A percentile compares a stretch with the other conserved stretches of the same genome.
Evolutionary conservation across 1,140 invertebrate genomes (phyloP).

Genomic region (Megalonaias nervosa): DNA sequence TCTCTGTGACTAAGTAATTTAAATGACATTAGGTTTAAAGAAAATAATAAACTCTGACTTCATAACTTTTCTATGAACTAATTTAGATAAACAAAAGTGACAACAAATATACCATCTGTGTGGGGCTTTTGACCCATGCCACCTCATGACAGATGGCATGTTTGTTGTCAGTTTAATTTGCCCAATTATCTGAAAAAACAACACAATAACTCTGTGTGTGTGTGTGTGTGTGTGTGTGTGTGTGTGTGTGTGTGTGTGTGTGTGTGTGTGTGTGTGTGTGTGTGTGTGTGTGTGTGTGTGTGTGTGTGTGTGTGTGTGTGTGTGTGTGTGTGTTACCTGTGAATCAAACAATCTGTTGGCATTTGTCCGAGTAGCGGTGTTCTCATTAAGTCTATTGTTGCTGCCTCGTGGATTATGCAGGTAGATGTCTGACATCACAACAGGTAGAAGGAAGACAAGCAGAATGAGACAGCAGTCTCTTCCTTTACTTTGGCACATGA

Average conservation of each 20-base stretch:
- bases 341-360: slow-evolving; percentile 69
- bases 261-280: neutral
- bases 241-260: neutral
- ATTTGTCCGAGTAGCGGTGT: slow-evolving; percentile 63
- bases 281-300: neutral
- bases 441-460: neutral
- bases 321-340: slow-evolving; percentile 53
- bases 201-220: neutral
- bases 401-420: slow-evolving; percentile 66
- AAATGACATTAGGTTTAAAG: too few species aligned
- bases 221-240: neutral
- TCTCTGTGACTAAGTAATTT: too few species aligned
- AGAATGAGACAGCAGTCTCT: too few species aligned
- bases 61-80: too few species aligned
- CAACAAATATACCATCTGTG: too few species aligned
- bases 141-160: too few species aligned
- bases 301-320: neutral
- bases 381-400: slow-evolving; percentile 70
- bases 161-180: too few species aligned
- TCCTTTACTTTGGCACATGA: too few species aligned
- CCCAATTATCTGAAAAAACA: too few species aligned
- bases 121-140: too few species aligned
- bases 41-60: too few species aligned
- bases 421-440: slow-evolving; percentile 58
- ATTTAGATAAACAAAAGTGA: too few species aligned